A percentile compares a stretch with the other conserved stretches of the same genome.
phyloP scores from a whole-genome alignment of 2,888 invertebrate genomes.

The Rambutsinella grinnellia region DNA sequence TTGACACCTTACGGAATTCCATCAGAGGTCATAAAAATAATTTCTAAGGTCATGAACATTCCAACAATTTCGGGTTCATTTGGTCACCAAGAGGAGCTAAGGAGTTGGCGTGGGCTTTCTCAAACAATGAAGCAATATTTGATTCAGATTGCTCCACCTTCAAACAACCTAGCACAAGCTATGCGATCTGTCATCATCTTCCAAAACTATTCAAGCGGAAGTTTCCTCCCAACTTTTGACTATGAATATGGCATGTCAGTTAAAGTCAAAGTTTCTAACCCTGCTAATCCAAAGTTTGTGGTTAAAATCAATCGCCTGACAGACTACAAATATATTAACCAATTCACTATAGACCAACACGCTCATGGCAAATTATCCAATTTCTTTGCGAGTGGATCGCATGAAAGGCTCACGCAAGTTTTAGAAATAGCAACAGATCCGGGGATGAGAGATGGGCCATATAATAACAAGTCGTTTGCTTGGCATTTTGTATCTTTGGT shows the following conservation, averaged over 20 bases:
- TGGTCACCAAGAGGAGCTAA: slow-evolving; percentile 86
- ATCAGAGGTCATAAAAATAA: slow-evolving; percentile 87
- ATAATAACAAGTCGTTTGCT: slow-evolving; percentile 86
- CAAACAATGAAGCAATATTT: slow-evolving; percentile 81
- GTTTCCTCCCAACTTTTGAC: slow-evolving; percentile 92
- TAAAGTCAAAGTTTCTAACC: not conserved
- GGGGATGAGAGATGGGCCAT: slow-evolving; percentile 68
- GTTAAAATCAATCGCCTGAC: slow-evolving; percentile 75
- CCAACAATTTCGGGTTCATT: slow-evolving; percentile 89
- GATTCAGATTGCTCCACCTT: slow-evolving; percentile 87
- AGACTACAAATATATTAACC: too few species aligned
- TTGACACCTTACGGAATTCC: slow-evolving; percentile 84
- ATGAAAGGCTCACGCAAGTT: slow-evolving; percentile 56
- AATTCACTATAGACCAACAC: slow-evolving; percentile 79
- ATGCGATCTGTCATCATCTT: slow-evolving; percentile 84
- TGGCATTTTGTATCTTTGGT: slow-evolving; percentile 87
- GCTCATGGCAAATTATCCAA: slow-evolving; percentile 89
- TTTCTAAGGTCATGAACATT: slow-evolving; percentile 82
- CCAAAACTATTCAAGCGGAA: slow-evolving; percentile 91
- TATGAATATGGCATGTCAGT: slow-evolving; percentile 82
- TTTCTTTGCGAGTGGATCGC: slow-evolving; percentile 83
- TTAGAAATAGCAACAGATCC: slow-evolving; percentile 59
- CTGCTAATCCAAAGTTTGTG: slow-evolving; percentile 66
- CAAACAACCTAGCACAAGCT: slow-evolving; percentile 86
- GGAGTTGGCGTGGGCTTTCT: slow-evolving; percentile 83